These are phyloP conservation scores for Acipenser oxyrinchus DNA, from an alignment of 2,797 vertebrate species.

Conservation along the genomic window DNA sequence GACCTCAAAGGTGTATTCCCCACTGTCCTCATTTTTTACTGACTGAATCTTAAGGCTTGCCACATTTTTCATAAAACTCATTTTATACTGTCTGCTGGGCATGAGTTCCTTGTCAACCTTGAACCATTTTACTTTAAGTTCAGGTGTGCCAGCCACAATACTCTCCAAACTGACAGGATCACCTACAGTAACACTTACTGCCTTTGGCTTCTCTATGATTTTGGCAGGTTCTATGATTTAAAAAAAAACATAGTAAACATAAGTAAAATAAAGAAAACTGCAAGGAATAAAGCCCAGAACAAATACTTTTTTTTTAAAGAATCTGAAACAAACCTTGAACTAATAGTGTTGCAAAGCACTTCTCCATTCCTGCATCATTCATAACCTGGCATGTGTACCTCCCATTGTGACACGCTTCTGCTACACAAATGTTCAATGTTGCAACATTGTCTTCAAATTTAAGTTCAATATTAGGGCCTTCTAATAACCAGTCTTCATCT, in stretches of 20 bases:
- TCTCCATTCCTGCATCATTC: slow-evolving; percentile 84
- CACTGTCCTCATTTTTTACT: slow-evolving; percentile 77
- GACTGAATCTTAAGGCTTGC: slow-evolving; percentile 86
- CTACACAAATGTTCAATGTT: slow-evolving; percentile 66
- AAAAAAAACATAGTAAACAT: slow-evolving; percentile 2
- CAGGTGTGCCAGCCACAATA: slow-evolving; percentile 83
- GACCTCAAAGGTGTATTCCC: slow-evolving; percentile 84
- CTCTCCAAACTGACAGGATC: slow-evolving; percentile 91
- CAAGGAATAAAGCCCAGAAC: too few relatives aligned
- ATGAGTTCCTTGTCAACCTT: slow-evolving; percentile 83
- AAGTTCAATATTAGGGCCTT: slow-evolving; percentile 72
- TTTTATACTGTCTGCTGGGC: slow-evolving; percentile 86
- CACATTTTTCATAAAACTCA: slow-evolving; percentile 83
- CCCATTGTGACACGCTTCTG: slow-evolving; percentile 72
- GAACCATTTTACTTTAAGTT: slow-evolving; percentile 87
- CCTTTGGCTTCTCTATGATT: slow-evolving; percentile 86
- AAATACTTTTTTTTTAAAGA: too few relatives aligned
- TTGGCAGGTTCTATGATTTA: slow-evolving; percentile 76
- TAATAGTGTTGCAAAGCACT: slow-evolving; percentile 78
- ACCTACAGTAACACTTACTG: slow-evolving; percentile 81
- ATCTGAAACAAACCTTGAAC: slow-evolving; percentile 83
- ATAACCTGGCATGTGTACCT: slow-evolving; percentile 89
- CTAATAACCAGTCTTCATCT: slow-evolving; percentile 83
- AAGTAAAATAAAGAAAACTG: too few relatives aligned
- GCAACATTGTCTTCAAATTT: slow-evolving; percentile 76